Evolutionary conservation across 2,888 invertebrate genomes (phyloP).

Genomic region (Ommatoiulus sabulosus): DNA sequence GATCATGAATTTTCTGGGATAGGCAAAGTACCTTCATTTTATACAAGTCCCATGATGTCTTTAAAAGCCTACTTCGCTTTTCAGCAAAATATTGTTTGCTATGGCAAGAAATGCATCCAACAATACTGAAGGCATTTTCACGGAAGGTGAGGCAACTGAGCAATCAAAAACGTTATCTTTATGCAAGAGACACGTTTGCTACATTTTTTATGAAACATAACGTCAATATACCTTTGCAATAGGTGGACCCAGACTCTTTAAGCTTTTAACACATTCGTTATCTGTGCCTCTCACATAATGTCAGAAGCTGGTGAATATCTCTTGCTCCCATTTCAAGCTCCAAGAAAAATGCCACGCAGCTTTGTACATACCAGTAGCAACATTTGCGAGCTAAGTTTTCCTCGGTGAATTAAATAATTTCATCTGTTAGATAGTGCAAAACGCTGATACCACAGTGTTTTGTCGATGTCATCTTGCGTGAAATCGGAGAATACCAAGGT

Average conservation of each 20-base stretch:
- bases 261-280: neutral
- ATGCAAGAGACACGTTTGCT: slow-evolving; percentile 21
- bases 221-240: neutral
- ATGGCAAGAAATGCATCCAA: neutral
- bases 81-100: neutral
- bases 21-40: no score
- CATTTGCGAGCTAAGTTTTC: neutral
- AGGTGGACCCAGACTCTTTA: neutral
- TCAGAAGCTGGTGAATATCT: slow-evolving; percentile 21
- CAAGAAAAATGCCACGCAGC: neutral
- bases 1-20: no score
- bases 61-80: neutral
- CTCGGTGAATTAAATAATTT: neutral
- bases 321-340: neutral
- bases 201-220: slow-evolving; percentile 15
- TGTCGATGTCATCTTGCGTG: neutral
- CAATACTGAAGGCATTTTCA: neutral
- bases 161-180: neutral
- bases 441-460: neutral
- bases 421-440: neutral
- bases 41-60: neutral
- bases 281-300: slow-evolving; percentile 34
- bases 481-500: neutral
- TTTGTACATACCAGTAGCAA: slow-evolving; percentile 2
- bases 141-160: neutral